Conservation (phyloP, 2,888 invertebrate species). For the Hirtodrosophila duncani region DNA sequence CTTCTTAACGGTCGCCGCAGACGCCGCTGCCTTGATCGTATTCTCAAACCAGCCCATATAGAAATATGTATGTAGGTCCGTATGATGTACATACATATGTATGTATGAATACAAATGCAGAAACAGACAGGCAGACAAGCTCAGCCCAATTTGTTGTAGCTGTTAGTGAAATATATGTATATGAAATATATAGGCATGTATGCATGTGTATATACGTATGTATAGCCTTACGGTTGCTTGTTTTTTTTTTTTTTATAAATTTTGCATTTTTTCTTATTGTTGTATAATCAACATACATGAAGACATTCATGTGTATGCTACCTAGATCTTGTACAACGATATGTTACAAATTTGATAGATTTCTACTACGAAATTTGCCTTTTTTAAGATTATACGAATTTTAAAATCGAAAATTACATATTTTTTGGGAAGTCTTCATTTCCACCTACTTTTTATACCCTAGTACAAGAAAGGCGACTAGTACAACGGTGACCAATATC, state of each 20-base stretch:
- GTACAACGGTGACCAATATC: no score
- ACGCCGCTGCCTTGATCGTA: conserved; percentile 57
- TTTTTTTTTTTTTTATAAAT: conserved; percentile 66
- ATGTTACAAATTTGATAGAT: no score
- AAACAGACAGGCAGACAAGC: conserved; percentile 22
- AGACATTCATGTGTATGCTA: neutral
- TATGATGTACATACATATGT: conserved; percentile 6
- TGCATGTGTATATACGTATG: conserved; percentile 18
- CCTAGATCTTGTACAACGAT: neutral
- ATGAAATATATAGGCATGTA: conserved; percentile 23
- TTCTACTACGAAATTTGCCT: no score
- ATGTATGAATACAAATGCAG: conserved; percentile 9
- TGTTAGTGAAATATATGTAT: conserved; percentile 38
- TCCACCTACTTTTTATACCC: no score
- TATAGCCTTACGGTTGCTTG: conserved; percentile 60
- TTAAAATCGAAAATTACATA: no score
- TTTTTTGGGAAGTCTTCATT: no score
- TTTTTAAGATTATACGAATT: no score
- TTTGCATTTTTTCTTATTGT: conserved; percentile 58
- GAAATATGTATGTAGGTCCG: no score
- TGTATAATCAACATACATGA: conserved; percentile 55
- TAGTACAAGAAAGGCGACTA: no score
- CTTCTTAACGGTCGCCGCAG: conserved; percentile 61
- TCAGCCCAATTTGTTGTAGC: conserved; percentile 72
- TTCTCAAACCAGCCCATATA: conserved; percentile 25